These are phyloP conservation scores for Nanorana parkeri DNA, from an alignment of 2,113 vertebrate species.

Conservation along the genomic window DNA sequence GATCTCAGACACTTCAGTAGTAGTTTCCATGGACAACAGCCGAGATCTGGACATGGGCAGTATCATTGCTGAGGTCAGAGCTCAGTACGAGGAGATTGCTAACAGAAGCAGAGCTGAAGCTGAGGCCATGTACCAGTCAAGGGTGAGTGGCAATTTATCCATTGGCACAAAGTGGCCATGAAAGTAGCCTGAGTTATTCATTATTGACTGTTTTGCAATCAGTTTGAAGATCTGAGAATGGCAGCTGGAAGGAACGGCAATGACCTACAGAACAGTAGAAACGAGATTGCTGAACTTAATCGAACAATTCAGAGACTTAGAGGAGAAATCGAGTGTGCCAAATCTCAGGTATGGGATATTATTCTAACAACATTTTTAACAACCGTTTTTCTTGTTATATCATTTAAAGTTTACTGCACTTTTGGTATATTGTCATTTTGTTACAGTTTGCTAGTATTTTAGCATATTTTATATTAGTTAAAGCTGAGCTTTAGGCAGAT, in stretches of 20 bases:
- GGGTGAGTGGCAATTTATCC: constrained; percentile 63
- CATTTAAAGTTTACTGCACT: no score
- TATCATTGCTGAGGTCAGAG: constrained; percentile 77
- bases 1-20: constrained; percentile 77
- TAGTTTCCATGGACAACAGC: constrained; percentile 83
- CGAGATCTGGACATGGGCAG: constrained; percentile 77
- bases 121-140: constrained; percentile 78
- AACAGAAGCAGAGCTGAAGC: constrained; percentile 75
- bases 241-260: constrained; percentile 81
- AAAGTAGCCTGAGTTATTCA: no score
- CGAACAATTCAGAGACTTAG: constrained; percentile 84
- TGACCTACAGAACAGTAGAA: constrained; percentile 83
- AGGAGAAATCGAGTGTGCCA: constrained; percentile 83
- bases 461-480: no score
- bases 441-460: no score
- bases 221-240: constrained; percentile 76
- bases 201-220: neutral
- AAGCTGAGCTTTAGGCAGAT: no score
- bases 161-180: no score
- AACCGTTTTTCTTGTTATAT: no score
- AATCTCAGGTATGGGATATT: constrained; percentile 81
- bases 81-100: constrained; percentile 80
- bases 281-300: constrained; percentile 86
- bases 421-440: no score
- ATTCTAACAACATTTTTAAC: no score